Evolutionary conservation across 2,888 invertebrate species (phyloP), one percentile per base, ranked within the genome.

Genomic region (Coenonympha glycerion): DNA sequence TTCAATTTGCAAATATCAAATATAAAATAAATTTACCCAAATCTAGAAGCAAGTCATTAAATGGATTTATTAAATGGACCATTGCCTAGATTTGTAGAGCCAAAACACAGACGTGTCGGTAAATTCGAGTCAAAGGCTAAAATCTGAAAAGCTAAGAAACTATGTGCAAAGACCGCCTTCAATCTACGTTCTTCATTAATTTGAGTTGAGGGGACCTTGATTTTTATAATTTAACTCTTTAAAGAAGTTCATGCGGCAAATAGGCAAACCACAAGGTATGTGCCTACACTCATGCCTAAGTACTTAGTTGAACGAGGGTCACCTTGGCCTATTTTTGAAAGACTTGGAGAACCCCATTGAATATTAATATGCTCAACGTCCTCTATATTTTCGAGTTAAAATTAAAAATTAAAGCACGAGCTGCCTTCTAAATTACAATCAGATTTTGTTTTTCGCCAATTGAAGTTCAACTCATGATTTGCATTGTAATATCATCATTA

Each of bases 311-410:
- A 4, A 21, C 19, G 9, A 15, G 24, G 9, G 8, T 28, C 26
- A 18, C 41, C 41, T 18, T 41, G 26, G 16, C 41, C 41, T 39
- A 39, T 39, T 39, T 24, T 13, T 24, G 22, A 39, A 39, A 21
- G 36, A 24, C 15, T n/a, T 39, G 3, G 3, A 36, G 13, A 39
- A 15, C 13, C 15, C 39, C 24, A 15, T 15, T 39, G 24, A 39
- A 39, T 24, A 24, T 15, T 4, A 11, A 30, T 11, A 30, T 3
- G 30, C 6, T 39, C 11, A 5, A 21, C 24, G 4, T 13, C 6
- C 1, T 6, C n/a, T 21, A 19, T n/a, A 6, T 1, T 13, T 30
- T 30, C n/a, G n/a, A n/a, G n/a, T n/a, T n/a, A n/a, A n/a, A n/a
- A n/a, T n/a, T n/a, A n/a, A n/a, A n/a, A n/a, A n/a, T n/a, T n/a